phyloP scores from a whole-genome alignment of 1,140 invertebrate species.

The Carcinoscorpius rotundicauda region DNA sequence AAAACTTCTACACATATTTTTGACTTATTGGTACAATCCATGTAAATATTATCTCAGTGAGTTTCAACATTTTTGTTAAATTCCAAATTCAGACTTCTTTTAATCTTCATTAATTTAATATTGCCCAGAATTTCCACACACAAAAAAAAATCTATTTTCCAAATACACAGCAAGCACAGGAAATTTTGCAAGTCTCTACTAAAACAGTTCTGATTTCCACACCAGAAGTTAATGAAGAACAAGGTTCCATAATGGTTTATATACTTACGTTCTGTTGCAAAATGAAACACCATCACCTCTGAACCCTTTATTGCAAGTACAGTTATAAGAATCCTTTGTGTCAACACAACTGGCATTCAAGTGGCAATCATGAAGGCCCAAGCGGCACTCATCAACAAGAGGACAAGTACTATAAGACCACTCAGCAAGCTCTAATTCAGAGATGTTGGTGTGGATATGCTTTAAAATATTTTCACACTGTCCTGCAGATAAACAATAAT shows the following conservation, averaged over 20 bases:
- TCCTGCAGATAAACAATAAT: not conserved
- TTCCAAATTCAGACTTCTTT: too few species aligned
- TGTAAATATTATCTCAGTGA: too few species aligned
- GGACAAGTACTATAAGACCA: slow-evolving; percentile 89
- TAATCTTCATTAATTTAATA: too few species aligned
- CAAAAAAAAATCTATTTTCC: not conserved
- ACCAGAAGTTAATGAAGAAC: not conserved
- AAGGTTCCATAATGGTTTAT: not conserved
- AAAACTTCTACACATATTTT: too few species aligned
- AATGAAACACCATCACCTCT: slow-evolving; percentile 66
- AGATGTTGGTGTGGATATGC: not conserved
- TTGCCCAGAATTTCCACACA: too few species aligned
- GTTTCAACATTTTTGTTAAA: too few species aligned
- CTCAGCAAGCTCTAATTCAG: slow-evolving; percentile 21
- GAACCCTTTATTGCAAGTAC: slow-evolving; percentile 64
- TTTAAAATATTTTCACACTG: not conserved
- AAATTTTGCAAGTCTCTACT: not conserved
- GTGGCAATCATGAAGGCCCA: slow-evolving; percentile 78
- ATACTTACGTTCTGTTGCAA: slow-evolving; percentile 59
- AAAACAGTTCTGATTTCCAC: not conserved
- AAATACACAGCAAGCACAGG: not conserved
- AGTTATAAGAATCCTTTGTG: slow-evolving; percentile 76
- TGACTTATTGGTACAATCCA: too few species aligned
- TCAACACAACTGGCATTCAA: slow-evolving; percentile 80
- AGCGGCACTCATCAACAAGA: slow-evolving; percentile 83